phyloP scores from a whole-genome alignment of 2,113 vertebrate genomes.

The Syngnathoides biaculeatus region DNA sequence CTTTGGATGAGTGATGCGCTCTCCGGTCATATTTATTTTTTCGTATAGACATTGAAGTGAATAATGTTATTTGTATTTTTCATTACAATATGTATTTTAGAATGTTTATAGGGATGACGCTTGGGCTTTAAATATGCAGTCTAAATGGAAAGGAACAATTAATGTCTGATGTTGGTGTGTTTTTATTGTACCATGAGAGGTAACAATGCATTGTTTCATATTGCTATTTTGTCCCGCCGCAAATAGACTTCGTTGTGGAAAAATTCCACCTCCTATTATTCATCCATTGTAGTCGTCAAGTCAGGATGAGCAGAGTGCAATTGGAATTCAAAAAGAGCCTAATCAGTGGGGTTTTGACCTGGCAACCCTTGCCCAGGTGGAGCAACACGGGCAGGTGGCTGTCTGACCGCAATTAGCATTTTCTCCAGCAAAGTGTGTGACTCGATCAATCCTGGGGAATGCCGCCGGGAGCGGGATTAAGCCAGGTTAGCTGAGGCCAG shows the following conservation, averaged over 20 bases:
- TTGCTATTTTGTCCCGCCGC: not conserved
- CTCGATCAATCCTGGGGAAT: constrained; percentile 41
- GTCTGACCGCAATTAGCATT: constrained; percentile 49
- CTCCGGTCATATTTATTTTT: too few species aligned
- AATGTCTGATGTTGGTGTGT: not conserved
- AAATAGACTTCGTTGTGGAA: not conserved
- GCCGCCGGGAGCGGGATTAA: constrained; percentile 46
- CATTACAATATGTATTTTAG: too few species aligned
- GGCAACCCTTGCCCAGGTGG: constrained; percentile 37
- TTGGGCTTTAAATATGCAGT: not conserved
- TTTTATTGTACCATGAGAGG: not conserved
- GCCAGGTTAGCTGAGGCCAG: constrained; percentile 38
- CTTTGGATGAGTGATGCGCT: too few species aligned
- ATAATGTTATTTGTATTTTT: too few species aligned
- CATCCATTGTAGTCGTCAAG: constrained; percentile 9
- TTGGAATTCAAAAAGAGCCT: constrained; percentile 48
- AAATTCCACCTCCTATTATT: not conserved
- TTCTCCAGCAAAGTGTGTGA: constrained; percentile 37
- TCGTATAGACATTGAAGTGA: too few species aligned
- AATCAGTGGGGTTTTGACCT: constrained; percentile 41
- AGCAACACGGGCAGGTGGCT: constrained; percentile 47
- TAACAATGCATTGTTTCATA: not conserved
- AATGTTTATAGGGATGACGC: too few species aligned
- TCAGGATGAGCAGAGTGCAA: constrained; percentile 14
- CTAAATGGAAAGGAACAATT: not conserved